These are phyloP conservation scores for Syngnathus typhle DNA, from an alignment of 2,113 vertebrate genomes.

Conservation along the genomic window DNA sequence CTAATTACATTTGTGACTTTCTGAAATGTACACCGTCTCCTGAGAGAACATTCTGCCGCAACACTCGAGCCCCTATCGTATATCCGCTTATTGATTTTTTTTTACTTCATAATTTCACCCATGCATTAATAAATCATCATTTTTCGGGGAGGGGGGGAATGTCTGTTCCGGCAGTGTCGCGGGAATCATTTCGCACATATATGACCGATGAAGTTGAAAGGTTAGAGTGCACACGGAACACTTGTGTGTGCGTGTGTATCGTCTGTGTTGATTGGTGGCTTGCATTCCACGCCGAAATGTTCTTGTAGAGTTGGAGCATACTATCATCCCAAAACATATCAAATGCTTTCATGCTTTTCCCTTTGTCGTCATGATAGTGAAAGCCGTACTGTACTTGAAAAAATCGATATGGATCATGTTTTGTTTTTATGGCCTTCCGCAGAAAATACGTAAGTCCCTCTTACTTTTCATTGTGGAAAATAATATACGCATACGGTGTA, in stretches of 20 bases:
- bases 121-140: slow-evolving; percentile 67
- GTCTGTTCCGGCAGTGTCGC: slow-evolving; percentile 6
- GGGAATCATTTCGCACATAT: slow-evolving; percentile 39
- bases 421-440: no score
- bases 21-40: slow-evolving; percentile 65
- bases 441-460: no score
- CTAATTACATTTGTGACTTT: slow-evolving; percentile 67
- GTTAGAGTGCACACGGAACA: slow-evolving; percentile 28
- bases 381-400: no score
- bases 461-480: no score
- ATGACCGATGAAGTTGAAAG: slow-evolving; percentile 50
- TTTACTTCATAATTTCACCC: slow-evolving; percentile 64
- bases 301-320: no score
- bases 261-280: slow-evolving; percentile 18
- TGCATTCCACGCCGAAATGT: slow-evolving; percentile 4
- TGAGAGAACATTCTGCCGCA: slow-evolving; percentile 61
- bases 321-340: no score
- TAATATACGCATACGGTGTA: not conserved
- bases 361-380: no score
- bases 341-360: no score
- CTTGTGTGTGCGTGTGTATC: slow-evolving; percentile 13
- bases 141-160: not conserved
- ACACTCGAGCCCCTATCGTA: slow-evolving; percentile 57
- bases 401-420: no score
- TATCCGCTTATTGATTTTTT: slow-evolving; percentile 67